phyloP scores from a whole-genome alignment of 1,140 invertebrate species.

The Gyrodactylus bullatarudis region DNA sequence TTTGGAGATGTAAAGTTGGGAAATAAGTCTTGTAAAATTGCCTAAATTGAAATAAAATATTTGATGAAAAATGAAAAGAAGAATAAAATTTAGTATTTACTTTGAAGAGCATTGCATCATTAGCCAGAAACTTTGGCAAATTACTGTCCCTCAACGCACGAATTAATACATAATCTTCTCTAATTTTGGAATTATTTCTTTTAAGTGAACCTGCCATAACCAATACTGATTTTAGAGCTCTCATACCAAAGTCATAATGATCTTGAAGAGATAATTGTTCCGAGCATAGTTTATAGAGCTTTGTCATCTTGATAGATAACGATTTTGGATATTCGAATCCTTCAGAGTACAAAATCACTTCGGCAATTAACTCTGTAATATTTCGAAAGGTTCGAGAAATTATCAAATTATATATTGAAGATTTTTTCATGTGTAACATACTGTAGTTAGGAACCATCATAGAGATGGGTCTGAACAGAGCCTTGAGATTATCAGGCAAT shows the following conservation, averaged over 20 bases:
- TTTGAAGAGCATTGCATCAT: conserved; percentile 20
- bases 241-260: conserved; percentile 63
- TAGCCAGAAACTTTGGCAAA: conserved; percentile 20
- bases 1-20: conserved; percentile 20
- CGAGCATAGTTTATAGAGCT: conserved; percentile 59
- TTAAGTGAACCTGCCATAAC: conserved; percentile 22
- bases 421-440: conserved; percentile 15
- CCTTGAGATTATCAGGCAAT: conserved; percentile 23
- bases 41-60: conserved; percentile 12
- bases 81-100: conserved; percentile 10
- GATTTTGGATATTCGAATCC: conserved; percentile 52
- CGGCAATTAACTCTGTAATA: conserved; percentile 40
- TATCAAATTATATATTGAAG: not conserved
- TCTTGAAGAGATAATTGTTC: conserved; percentile 62
- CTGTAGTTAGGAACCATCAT: conserved; percentile 74
- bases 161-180: conserved; percentile 20
- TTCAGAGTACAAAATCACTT: conserved; percentile 60
- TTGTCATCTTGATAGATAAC: conserved; percentile 50
- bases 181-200: conserved; percentile 20
- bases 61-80: not conserved
- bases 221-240: conserved; percentile 28
- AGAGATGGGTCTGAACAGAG: conserved; percentile 46
- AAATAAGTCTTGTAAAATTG: conserved; percentile 21
- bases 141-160: conserved; percentile 20
- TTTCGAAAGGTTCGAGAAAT: not conserved